Conservation (phyloP, 35 echinoderm and acorn worm genomes). For the Amphiura filiformis region DNA sequence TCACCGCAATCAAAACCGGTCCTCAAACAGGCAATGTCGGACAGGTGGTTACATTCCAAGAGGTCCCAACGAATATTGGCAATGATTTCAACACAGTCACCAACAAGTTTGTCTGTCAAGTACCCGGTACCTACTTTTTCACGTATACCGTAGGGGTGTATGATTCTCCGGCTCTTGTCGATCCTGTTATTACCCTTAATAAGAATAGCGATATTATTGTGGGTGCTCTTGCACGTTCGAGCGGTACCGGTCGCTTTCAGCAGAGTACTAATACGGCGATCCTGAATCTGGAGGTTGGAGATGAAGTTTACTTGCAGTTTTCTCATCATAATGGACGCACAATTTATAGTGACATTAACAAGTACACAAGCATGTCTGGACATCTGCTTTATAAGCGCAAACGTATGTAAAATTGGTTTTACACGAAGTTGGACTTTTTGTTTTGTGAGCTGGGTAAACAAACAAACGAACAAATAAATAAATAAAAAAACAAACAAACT, state of each 20-base stretch:
- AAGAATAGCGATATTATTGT: not conserved
- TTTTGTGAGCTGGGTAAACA: no score
- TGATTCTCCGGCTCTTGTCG: not conserved
- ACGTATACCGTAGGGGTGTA: not conserved
- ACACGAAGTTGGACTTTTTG: no score
- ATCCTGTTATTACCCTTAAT: not conserved
- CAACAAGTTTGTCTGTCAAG: not conserved
- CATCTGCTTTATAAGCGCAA: not conserved
- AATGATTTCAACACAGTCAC: not conserved
- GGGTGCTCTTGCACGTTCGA: not conserved
- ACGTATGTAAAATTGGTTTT: no score
- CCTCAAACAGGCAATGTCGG: not conserved
- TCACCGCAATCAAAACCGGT: not conserved
- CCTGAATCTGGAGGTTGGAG: not conserved
- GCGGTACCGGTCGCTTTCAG: not conserved
- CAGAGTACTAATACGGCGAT: not conserved
- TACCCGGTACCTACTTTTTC: not conserved
- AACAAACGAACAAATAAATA: no score
- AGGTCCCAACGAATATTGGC: not conserved
- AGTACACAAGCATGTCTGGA: not conserved
- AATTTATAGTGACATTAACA: not conserved
- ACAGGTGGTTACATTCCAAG: not conserved
- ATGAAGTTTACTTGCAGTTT: not conserved
- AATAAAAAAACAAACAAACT: no score
- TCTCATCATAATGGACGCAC: not conserved